Conservation (phyloP, 2,797 vertebrate genomes). For the Oreonectes daqikongensis region DNA sequence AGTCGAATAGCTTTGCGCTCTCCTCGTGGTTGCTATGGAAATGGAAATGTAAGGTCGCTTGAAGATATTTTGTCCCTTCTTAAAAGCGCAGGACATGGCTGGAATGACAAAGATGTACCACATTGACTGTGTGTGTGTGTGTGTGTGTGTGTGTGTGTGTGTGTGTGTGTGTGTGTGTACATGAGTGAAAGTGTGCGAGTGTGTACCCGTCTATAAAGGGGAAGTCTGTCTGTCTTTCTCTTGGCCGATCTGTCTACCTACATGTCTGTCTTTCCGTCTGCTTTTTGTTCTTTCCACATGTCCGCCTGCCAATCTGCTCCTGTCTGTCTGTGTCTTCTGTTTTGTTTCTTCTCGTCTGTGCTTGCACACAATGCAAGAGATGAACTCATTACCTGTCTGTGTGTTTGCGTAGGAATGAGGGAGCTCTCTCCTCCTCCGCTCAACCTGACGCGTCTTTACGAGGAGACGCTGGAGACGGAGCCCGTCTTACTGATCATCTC, state of each 20-base stretch:
- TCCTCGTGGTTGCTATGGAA: conserved; percentile 55
- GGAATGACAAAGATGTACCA: conserved; percentile 39
- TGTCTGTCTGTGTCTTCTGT: neutral
- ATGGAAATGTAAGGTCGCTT: conserved; percentile 41
- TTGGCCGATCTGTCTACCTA: neutral
- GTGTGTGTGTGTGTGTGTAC: too few relatives aligned
- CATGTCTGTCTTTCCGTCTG: neutral
- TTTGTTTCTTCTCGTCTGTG: neutral
- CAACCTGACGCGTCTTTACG: conserved; percentile 88
- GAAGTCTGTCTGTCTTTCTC: too few relatives aligned
- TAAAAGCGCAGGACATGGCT: conserved; percentile 20
- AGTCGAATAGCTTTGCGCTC: conserved; percentile 1
- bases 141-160: too few relatives aligned
- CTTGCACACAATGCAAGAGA: neutral
- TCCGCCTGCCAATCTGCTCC: neutral
- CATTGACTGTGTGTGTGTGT: neutral
- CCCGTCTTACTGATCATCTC: conserved; percentile 96
- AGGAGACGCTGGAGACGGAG: conserved; percentile 89
- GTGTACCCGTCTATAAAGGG: too few relatives aligned
- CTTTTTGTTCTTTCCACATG: too few relatives aligned
- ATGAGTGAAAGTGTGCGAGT: too few relatives aligned
- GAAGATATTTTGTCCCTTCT: conserved; percentile 38
- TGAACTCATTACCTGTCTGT: neutral
- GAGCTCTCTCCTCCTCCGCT: conserved; percentile 90
- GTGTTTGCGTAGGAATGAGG: conserved; percentile 80